Evolutionary conservation across 2,888 invertebrate species (phyloP).

Genomic region (Gymnocheta viridis): DNA sequence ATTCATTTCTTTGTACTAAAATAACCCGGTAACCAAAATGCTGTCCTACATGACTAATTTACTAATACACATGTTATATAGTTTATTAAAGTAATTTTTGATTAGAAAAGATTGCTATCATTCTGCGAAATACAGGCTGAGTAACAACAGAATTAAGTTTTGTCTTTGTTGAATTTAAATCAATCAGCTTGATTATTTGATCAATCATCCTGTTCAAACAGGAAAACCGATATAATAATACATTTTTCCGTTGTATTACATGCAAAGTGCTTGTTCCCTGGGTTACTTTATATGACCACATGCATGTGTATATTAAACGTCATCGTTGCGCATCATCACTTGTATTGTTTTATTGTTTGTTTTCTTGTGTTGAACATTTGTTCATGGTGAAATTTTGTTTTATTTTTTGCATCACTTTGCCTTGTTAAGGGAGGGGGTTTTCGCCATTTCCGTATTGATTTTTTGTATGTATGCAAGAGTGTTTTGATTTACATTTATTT

Average conservation of each 20-base stretch:
- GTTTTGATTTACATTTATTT: slow-evolving; percentile 8
- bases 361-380: slow-evolving; percentile 36
- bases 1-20: no score
- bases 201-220: neutral
- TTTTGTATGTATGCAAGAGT: slow-evolving; percentile 17
- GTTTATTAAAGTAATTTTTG: no score
- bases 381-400: neutral
- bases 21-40: no score
- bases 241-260: neutral
- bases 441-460: slow-evolving; percentile 59
- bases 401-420: slow-evolving; percentile 18
- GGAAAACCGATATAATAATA: no score
- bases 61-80: no score
- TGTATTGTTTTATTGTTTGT: slow-evolving; percentile 59
- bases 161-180: no score
- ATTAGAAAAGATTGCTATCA: no score
- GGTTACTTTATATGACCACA: slow-evolving; percentile 5
- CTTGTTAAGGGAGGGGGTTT: slow-evolving; percentile 20
- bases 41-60: no score
- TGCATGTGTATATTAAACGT: slow-evolving; percentile 25
- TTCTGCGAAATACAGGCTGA: no score
- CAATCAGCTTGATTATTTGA: neutral
- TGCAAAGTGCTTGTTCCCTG: neutral
- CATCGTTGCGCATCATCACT: slow-evolving; percentile 65
- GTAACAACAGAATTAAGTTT: no score